phyloP scores from a whole-genome alignment of 2,113 vertebrate species.

The Chlorodrepanis virens region DNA sequence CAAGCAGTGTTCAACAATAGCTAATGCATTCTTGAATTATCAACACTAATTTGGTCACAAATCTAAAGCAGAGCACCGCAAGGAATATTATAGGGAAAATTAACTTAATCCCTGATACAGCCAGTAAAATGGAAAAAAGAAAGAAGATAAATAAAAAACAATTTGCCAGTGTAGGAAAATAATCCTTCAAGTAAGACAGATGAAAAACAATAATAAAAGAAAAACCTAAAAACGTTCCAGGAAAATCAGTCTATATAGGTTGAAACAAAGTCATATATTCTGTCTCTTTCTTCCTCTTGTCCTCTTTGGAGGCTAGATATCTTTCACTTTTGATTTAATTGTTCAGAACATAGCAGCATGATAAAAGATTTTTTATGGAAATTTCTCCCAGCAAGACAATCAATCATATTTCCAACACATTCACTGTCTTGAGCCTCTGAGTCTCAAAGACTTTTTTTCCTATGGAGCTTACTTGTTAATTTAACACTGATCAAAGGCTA shows the following conservation, averaged over 20 bases:
- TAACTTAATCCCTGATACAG: background rate
- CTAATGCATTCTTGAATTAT: background rate
- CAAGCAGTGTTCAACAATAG: rapidly evolving
- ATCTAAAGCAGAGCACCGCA: background rate
- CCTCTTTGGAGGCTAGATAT: constrained; percentile 66
- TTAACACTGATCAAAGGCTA: constrained; percentile 89
- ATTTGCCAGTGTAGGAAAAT: background rate
- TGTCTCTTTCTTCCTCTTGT: constrained; percentile 48
- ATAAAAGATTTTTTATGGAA: constrained; percentile 79
- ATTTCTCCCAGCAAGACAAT: constrained; percentile 79
- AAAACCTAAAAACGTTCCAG: background rate
- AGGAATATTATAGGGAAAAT: background rate
- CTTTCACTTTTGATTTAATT: constrained; percentile 80
- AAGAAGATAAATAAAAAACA: background rate
- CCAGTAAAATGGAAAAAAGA: background rate
- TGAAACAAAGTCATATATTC: constrained; percentile 11
- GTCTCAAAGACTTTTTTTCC: constrained; percentile 79
- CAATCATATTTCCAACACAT: constrained; percentile 80
- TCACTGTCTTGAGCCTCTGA: constrained; percentile 75
- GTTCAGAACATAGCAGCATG: constrained; percentile 69
- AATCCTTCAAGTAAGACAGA: background rate
- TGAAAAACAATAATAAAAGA: background rate
- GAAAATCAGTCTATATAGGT: background rate
- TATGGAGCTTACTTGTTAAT: constrained; percentile 84
- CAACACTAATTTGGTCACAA: background rate